Base-by-base conservation (phyloP, 2,113 vertebrate genomes). In the Phycodurus eques region DNA sequence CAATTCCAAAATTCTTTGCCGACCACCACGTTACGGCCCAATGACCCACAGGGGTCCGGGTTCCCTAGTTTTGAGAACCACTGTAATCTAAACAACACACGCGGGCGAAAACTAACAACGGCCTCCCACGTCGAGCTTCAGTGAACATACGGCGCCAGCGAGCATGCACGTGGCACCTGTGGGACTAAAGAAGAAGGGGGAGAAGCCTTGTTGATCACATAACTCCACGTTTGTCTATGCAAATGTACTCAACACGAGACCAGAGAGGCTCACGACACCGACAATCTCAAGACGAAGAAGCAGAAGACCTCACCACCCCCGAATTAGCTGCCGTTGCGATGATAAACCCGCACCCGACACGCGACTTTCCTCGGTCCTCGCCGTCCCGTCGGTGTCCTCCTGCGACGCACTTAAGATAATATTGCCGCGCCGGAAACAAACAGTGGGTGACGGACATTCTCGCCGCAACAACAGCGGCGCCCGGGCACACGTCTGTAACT, bases 191-290 rank as follows among this genome's bases (percentile, higher is more conserved):
- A 71, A 71, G 2, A 56, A 14, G 0, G 22, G 59, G 31, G 13
- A 14, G 13, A 75, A 74, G 89, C 84, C 82, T 85, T 90, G 88
- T 87, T 90, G 78, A 73, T 88, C 90, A 92, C 89, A 86, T 83
- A 90, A 90, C 89, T 92, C 90, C 90, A 91, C 90, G 90, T 91
- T 91, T 90, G 89, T 90, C 89, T 90, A 90, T 90, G 88, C 89
- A 90, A 90, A 91, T 85, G 82, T 86, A 91, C 88, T 89, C 85
- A 60, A 89, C 88, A 90, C 79, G 81, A 84, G 87, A 81, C 85
- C 69, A 81, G 76, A 87, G 77, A 90, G 85, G 86, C 87, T 90
- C 85, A 92, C 89, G 71, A 90, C 77, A 90, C 84, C 80, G 78
- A 91, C 83, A 83, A 85, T 83, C 84, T 86, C 80, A 79, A 86